Evolutionary conservation across 2,113 vertebrate genomes (phyloP), one percentile per base, ranked within the genome.

Genomic region (Muntiacus muntjak): DNA sequence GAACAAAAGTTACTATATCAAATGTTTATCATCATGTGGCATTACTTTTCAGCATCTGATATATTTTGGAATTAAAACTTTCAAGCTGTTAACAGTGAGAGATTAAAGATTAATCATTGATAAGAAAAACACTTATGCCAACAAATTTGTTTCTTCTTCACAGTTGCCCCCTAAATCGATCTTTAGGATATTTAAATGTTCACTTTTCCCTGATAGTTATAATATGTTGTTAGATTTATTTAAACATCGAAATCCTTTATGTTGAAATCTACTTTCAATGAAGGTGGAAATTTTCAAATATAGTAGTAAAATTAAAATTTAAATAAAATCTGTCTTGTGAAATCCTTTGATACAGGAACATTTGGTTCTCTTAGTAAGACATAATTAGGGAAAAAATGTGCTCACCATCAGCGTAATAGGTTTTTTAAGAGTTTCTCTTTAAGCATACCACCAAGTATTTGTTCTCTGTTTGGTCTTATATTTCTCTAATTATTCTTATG

Each of bases 11-110:
- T 82, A 84, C 12, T 36, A 4, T 67, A 92, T 23, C 4, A 33
- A 67, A 78, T 33, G 8, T 90, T 82, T 84, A 83, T 47, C 78
- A 43, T 86, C 7, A 60, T 5, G 62, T 88, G 6, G 3, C 4
- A 84, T 91, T 36, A n/a, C 55, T 90, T 82, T 36, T 50, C 6
- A 85, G 85, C 30, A 52, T 45, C 16, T 91, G 15, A 54, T 90
- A 76, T 3, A 88, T 85, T 90, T 92, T 91, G 3, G 2, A 92
- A 94, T 89, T 92, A 54, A 94, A 96, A 90, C 9, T 64, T 93
- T 88, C 6, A 83, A 95, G 43, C 7, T 76, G 60, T 85, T 52
- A 94, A 36, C 30, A 84, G 60, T 52, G 21, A 64, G n/a, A 30
- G 7, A 19, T 47, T 14, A 74, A 16, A 30, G 9, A 28, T 62